Conservation (phyloP, 2,888 invertebrate species). For the Epinotia brunnichana region DNA sequence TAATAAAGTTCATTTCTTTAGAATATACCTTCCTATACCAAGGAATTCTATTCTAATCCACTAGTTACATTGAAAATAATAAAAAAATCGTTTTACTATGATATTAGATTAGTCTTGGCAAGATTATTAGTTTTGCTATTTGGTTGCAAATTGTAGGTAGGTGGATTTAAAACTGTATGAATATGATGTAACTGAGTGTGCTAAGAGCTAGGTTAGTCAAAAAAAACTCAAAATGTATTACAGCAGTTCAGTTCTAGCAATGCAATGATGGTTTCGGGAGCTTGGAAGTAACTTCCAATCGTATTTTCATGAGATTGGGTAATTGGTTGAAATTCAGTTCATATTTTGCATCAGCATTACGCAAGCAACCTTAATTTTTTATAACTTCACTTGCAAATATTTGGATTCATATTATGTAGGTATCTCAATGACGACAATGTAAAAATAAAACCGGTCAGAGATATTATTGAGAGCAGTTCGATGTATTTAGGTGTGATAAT, state of each 20-base stretch:
- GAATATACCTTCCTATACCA: background rate
- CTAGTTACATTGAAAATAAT: too few relatives aligned
- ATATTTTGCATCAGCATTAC: conserved; percentile 25
- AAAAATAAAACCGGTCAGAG: conserved; percentile 19
- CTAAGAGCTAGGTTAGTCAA: too few relatives aligned
- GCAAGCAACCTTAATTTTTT: conserved; percentile 30
- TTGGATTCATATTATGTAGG: conserved; percentile 3
- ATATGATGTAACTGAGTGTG: too few relatives aligned
- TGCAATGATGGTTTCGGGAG: background rate
- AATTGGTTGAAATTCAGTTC: conserved; percentile 12
- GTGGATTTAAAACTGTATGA: too few relatives aligned
- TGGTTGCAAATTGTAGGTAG: too few relatives aligned
- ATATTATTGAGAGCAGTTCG: conserved; percentile 14
- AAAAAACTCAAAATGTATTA: too few relatives aligned
- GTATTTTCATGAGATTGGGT: conserved; percentile 2
- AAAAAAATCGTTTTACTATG: too few relatives aligned
- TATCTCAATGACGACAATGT: conserved; percentile 4
- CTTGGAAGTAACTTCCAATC: conserved; percentile 16
- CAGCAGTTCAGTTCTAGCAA: too few relatives aligned
- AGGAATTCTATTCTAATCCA: too few relatives aligned
- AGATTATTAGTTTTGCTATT: too few relatives aligned
- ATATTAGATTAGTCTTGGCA: too few relatives aligned
- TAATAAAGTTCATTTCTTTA: background rate
- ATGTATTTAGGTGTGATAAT: background rate
- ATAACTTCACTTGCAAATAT: background rate